phyloP scores from a whole-genome alignment of 2,888 invertebrate genomes.

The Oscheius sp. region DNA sequence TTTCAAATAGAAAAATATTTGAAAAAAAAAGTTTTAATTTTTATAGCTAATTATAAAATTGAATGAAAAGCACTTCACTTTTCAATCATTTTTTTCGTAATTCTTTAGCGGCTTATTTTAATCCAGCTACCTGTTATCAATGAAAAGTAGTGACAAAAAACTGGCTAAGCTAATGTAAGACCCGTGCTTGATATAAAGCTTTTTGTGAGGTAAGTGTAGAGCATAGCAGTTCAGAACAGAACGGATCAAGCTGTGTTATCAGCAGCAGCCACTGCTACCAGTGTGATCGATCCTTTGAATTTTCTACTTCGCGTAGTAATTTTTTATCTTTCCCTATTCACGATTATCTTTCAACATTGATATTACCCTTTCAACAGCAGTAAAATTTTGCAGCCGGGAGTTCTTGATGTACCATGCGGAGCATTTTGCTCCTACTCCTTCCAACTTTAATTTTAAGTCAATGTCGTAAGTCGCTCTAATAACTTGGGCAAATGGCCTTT shows the following conservation, averaged over 20 bases:
- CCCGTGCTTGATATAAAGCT: too few species aligned
- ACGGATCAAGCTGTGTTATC: slow-evolving; percentile 18
- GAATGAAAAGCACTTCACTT: too few species aligned
- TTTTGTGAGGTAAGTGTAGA: too few species aligned
- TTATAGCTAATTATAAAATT: too few species aligned
- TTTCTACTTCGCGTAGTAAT: slow-evolving; percentile 12
- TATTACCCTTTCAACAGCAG: neutral
- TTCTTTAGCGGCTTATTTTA: too few species aligned
- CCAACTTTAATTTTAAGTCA: neutral
- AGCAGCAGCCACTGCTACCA: slow-evolving; percentile 26
- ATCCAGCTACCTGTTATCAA: too few species aligned
- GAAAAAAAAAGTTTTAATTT: too few species aligned
- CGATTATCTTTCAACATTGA: neutral
- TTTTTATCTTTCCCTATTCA: too few species aligned
- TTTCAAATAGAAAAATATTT: neutral
- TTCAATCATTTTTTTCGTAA: too few species aligned
- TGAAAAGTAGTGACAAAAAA: too few species aligned
- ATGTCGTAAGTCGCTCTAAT: neutral
- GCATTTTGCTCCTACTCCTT: slow-evolving; percentile 13
- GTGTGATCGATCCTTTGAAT: slow-evolving; percentile 21
- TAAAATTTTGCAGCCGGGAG: neutral
- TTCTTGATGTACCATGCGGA: slow-evolving; percentile 16
- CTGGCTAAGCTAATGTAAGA: too few species aligned
- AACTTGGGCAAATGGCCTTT: too few species aligned
- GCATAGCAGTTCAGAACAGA: neutral